Evolutionary conservation across 2,113 vertebrate genomes (phyloP).

Genomic region (Phrynocephalus versicolor): DNA sequence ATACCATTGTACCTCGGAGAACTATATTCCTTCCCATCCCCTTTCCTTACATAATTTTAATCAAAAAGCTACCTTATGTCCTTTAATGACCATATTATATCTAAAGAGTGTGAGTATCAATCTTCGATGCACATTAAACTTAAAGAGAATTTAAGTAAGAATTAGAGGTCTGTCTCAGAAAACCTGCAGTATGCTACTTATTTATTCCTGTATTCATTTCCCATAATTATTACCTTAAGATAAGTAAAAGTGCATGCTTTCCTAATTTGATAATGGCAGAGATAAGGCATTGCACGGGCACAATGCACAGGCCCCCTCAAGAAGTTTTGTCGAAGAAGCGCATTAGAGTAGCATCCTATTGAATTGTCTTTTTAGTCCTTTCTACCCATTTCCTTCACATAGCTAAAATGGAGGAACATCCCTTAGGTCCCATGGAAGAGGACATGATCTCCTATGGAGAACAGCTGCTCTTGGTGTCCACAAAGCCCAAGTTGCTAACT

Average conservation of each 20-base stretch:
- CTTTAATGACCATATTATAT: too few species aligned
- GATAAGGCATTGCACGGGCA: not conserved
- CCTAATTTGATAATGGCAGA: not conserved
- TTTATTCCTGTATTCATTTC: not conserved
- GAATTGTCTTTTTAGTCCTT: not conserved
- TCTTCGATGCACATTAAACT: not conserved
- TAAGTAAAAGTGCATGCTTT: not conserved
- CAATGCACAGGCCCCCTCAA: not conserved
- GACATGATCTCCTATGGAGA: not conserved
- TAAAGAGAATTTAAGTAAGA: not conserved
- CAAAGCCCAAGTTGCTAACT: not conserved
- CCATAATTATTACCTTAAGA: not conserved
- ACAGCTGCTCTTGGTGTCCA: not conserved
- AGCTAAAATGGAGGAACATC: not conserved
- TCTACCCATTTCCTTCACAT: not conserved
- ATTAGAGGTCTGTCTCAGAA: not conserved
- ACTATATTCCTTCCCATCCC: too few species aligned
- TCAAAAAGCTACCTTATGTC: too few species aligned
- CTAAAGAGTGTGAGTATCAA: too few species aligned
- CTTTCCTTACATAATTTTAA: too few species aligned
- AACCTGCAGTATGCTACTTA: too few species aligned
- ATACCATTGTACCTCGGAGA: too few species aligned
- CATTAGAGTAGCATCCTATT: not conserved
- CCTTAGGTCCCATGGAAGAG: too few species aligned
- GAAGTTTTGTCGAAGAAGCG: not conserved